phyloP scores from a whole-genome alignment of 1,140 invertebrate genomes.

The Microplitis demolitor region DNA sequence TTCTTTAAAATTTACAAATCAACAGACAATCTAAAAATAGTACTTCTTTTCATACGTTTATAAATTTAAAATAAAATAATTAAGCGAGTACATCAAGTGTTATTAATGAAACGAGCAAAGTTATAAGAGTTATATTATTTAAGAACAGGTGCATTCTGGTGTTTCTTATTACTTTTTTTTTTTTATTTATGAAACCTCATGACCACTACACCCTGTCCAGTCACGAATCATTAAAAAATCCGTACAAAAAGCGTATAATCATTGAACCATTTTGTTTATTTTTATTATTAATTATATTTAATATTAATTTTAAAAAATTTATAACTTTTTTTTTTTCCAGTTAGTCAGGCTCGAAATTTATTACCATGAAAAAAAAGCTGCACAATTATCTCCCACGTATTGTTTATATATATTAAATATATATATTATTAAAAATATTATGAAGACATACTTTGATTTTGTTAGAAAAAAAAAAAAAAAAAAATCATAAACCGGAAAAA shows the following conservation, averaged over 20 bases:
- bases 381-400: background rate
- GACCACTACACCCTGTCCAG: background rate
- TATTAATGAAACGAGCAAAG: background rate
- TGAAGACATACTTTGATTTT: constrained; percentile 9
- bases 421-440: background rate
- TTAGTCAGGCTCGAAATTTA: background rate
- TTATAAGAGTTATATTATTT: background rate
- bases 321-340: background rate
- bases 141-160: background rate
- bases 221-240: constrained; percentile 22
- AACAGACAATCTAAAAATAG: background rate
- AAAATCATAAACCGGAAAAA: background rate
- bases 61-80: background rate
- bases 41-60: background rate
- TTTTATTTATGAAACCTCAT: background rate
- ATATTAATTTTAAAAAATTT: background rate
- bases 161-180: background rate
- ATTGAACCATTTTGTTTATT: background rate
- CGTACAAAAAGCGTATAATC: constrained; percentile 9
- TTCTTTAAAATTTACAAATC: constrained; percentile 30
- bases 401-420: background rate
- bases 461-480: constrained; percentile 10
- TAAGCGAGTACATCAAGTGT: background rate
- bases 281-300: background rate
- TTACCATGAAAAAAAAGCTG: background rate